These are phyloP conservation scores for Diorhabda carinulata DNA, from an alignment of 1,140 invertebrate species.

Conservation along the genomic window DNA sequence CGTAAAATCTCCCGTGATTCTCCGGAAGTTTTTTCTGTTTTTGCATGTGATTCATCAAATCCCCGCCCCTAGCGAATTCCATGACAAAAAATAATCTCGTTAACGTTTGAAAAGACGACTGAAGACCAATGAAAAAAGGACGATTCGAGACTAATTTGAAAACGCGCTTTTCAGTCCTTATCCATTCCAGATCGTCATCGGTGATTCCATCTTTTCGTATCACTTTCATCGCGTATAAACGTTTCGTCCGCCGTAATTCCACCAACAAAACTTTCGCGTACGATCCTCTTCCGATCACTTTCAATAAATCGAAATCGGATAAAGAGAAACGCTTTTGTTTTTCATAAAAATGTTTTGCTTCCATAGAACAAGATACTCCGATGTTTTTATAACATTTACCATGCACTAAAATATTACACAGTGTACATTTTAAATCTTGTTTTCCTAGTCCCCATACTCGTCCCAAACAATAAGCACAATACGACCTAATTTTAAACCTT, in stretches of 20 bases:
- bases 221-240: slow-evolving; percentile 99
- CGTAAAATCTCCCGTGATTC: slow-evolving; percentile 87
- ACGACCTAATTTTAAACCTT: too few species aligned
- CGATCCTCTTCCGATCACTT: too few species aligned
- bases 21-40: slow-evolving; percentile 87
- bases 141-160: slow-evolving; percentile 99
- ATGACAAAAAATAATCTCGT: slow-evolving; percentile 97
- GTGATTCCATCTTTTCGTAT: slow-evolving; percentile 99
- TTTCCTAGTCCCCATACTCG: too few species aligned
- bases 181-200: slow-evolving; percentile 99
- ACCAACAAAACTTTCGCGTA: slow-evolving; percentile 99
- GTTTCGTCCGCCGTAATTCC: slow-evolving; percentile 88
- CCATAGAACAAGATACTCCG: too few species aligned
- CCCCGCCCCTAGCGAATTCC: slow-evolving; percentile 97
- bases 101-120: slow-evolving; percentile 97
- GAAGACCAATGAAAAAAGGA: slow-evolving; percentile 96
- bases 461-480: too few species aligned
- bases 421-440: too few species aligned
- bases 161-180: slow-evolving; percentile 99
- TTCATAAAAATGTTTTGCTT: too few species aligned
- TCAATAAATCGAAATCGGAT: too few species aligned
- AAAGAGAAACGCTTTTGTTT: too few species aligned
- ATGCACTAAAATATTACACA: too few species aligned
- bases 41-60: slow-evolving; percentile 99
- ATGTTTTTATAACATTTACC: too few species aligned